Base-by-base conservation (phyloP, 2,113 vertebrate species). In the Cyrtonyx montezumae region DNA sequence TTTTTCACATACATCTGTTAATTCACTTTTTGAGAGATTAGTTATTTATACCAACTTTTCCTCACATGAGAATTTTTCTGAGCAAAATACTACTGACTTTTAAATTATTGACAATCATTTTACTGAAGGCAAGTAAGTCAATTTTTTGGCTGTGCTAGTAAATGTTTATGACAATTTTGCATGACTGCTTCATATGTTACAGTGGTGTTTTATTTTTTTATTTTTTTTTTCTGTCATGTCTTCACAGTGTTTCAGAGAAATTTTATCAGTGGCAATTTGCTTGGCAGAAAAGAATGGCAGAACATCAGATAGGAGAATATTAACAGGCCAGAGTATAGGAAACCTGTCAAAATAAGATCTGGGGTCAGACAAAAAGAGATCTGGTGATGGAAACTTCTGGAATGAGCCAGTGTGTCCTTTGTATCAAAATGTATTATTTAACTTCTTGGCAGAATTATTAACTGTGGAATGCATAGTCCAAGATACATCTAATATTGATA, bases 301-400 rank as follows among this genome's bases (percentile, higher is more conserved):
- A 62, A 88, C 55, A 79, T 87, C 74, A 88, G n/a, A 56, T 49
- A 89, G 56, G 40, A 86, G 81, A 84, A 94, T 71, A 32, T 26
- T 88, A 91, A 87, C 51, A 90, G 70, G 55, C 55, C 77, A 78
- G 43, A 55, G 26, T 84, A 94, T 58, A 90, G 73, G 51, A 93
- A 93, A 93, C 7, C 30, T 92, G 71, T 91, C 93, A 93, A 91
- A 95, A 79, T 68, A 91, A 62, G 42, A 84, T 84, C 80, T 93
- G 37, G 51, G 55, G 43, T 79, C 42, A 88, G 32, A 15, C 4
- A 32, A 62, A 69, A 68, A 61, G 26, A 46, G 14, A 4, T 32
- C 25, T 69, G 17, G 23, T 79, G 59, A 36, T 82, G 49, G 30
- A 77, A 84, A 13, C 79, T 90, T 40, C 90, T 84, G 69, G 73